Conservation (phyloP, 2,113 vertebrate species). For the Albula glossodonta region DNA sequence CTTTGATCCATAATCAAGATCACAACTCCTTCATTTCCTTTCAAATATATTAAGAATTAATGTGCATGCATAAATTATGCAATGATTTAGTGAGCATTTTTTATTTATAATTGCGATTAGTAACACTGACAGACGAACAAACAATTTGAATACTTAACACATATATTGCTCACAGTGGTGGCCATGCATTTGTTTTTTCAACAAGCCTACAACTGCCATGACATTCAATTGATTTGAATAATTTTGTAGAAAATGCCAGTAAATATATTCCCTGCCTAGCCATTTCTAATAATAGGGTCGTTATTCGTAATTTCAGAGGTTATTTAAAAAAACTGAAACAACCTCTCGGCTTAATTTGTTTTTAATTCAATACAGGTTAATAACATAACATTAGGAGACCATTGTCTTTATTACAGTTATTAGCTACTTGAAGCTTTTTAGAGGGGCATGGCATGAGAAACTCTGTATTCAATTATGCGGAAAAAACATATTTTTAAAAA, state of each 20-base stretch:
- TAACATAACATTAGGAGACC: conserved; percentile 83
- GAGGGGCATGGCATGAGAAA: conserved; percentile 84
- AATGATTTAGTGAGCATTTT: conserved; percentile 56
- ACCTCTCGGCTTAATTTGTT: conserved; percentile 34
- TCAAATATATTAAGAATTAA: conserved; percentile 50
- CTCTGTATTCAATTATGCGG: conserved; percentile 88
- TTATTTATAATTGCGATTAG: conserved; percentile 53
- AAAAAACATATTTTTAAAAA: conserved; percentile 43
- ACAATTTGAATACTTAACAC: conserved; percentile 42
- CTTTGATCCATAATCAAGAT: conserved; percentile 47
- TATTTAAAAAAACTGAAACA: conserved; percentile 34
- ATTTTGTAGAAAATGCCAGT: background rate
- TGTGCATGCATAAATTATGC: conserved; percentile 52
- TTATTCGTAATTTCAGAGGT: conserved; percentile 2
- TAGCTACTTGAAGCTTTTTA: conserved; percentile 85
- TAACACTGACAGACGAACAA: conserved; percentile 46
- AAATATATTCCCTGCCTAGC: background rate
- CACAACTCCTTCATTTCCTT: conserved; percentile 38
- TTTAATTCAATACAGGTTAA: conserved; percentile 83
- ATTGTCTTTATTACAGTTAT: conserved; percentile 92
- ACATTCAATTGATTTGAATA: background rate
- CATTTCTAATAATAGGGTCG: conserved; percentile 19
- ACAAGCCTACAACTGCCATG: conserved; percentile 13
- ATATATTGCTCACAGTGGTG: conserved; percentile 26
- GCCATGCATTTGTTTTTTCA: conserved; percentile 3